Evolutionary conservation across 2,113 vertebrate species (phyloP).

Genomic region (Nannospalax galili): DNA sequence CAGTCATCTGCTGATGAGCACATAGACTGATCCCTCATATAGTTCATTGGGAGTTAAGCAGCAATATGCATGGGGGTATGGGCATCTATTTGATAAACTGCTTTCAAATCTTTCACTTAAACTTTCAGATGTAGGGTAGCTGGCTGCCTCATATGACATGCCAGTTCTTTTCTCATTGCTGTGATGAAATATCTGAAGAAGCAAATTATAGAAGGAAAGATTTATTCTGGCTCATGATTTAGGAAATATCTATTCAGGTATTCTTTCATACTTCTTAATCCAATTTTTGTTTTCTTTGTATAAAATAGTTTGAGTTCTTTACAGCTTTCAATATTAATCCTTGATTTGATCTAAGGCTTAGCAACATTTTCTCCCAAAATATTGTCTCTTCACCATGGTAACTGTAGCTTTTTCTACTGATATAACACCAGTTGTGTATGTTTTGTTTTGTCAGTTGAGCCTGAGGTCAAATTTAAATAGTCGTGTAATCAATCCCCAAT

Average conservation of each 20-base stretch:
- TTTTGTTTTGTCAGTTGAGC: not conserved
- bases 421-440: not conserved
- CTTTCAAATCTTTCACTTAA: not conserved
- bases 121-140: not conserved
- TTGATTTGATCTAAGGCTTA: not conserved
- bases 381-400: not conserved
- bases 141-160: not conserved
- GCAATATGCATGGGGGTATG: not conserved
- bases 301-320: not conserved
- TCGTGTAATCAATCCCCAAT: too few species aligned
- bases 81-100: not conserved
- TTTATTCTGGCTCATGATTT: not conserved
- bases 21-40: not conserved
- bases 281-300: not conserved
- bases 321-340: not conserved
- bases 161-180: not conserved
- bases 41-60: not conserved
- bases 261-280: not conserved
- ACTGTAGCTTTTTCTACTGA: not conserved
- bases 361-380: not conserved
- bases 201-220: not conserved
- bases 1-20: not conserved
- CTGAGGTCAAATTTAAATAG: too few species aligned
- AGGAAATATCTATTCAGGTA: not conserved
- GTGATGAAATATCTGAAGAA: not conserved